Conservation (phyloP, 2,113 vertebrate species). For the Donacobius atricapilla region DNA sequence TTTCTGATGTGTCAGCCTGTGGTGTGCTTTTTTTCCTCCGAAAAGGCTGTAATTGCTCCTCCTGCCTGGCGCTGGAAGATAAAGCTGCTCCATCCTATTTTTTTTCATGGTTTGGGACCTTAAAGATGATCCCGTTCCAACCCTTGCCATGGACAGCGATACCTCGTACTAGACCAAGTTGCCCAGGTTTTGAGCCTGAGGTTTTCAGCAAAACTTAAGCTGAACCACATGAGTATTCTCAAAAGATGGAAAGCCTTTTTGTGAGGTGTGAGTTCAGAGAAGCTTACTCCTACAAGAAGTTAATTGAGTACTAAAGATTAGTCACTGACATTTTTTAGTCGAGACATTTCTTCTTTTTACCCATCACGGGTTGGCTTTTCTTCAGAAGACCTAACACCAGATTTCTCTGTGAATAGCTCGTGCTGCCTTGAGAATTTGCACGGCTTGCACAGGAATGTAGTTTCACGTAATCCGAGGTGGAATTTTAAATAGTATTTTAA, state of each 20-base stretch:
- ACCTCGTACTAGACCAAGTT: too few relatives aligned
- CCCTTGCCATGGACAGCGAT: too few relatives aligned
- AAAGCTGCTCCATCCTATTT: accelerated
- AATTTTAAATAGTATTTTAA: not conserved
- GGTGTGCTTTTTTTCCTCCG: accelerated
- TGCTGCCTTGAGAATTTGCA: not conserved
- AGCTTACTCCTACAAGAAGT: not conserved
- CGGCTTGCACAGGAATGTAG: not conserved
- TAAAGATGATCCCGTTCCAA: not conserved
- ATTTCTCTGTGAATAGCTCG: not conserved
- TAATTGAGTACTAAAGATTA: not conserved
- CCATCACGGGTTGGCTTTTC: accelerated
- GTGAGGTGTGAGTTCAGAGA: not conserved
- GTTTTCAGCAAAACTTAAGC: not conserved
- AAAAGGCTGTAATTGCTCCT: not conserved
- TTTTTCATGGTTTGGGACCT: not conserved
- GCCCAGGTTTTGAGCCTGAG: not conserved
- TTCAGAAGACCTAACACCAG: not conserved
- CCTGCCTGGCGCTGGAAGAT: not conserved
- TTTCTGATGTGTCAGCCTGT: not conserved
- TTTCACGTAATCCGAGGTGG: not conserved
- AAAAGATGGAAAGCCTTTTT: not conserved
- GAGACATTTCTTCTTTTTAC: not conserved
- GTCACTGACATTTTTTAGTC: accelerated
- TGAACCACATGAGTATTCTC: not conserved